These are phyloP conservation scores for Norana najaformis DNA, from an alignment of 2,888 invertebrate species.

Conservation along the genomic window DNA sequence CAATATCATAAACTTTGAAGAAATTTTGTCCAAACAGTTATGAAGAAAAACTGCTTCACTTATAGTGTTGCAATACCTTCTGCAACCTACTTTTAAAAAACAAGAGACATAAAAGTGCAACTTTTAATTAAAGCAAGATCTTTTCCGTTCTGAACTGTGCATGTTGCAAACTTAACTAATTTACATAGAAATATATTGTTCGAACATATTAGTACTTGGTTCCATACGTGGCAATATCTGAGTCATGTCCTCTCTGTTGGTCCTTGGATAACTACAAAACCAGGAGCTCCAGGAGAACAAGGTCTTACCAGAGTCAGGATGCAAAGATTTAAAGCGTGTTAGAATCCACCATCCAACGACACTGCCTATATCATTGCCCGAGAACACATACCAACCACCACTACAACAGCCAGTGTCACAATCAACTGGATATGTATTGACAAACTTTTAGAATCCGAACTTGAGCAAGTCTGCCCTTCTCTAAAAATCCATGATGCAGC, in stretches of 20 bases:
- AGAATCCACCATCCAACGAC: slow-evolving; percentile 87
- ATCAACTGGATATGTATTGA: neutral
- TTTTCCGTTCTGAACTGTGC: neutral
- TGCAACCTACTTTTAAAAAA: neutral
- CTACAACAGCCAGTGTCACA: slow-evolving; percentile 16
- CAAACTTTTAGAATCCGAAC: neutral
- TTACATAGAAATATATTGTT: neutral
- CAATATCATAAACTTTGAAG: neutral
- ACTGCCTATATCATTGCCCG: slow-evolving; percentile 91
- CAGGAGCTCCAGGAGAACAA: neutral
- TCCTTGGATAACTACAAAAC: neutral
- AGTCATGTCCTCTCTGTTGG: slow-evolving; percentile 4
- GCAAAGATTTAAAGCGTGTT: slow-evolving; percentile 19
- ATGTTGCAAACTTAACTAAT: neutral
- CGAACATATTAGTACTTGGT: neutral
- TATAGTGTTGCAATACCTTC: neutral
- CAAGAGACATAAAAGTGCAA: neutral
- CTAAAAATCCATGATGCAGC: neutral
- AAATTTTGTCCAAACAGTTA: neutral
- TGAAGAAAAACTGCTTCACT: neutral
- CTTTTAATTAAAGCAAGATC: neutral
- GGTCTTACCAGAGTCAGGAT: slow-evolving; percentile 19
- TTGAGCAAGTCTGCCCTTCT: neutral
- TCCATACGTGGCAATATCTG: neutral
- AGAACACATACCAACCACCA: slow-evolving; percentile 6